Percentiles rank a stretch among this genome's conserved stretches.
These are phyloP conservation scores for Astreopora myriophthalma DNA, from an alignment of 64 coral and sea anemone genomes.

Conservation along the genomic window DNA sequence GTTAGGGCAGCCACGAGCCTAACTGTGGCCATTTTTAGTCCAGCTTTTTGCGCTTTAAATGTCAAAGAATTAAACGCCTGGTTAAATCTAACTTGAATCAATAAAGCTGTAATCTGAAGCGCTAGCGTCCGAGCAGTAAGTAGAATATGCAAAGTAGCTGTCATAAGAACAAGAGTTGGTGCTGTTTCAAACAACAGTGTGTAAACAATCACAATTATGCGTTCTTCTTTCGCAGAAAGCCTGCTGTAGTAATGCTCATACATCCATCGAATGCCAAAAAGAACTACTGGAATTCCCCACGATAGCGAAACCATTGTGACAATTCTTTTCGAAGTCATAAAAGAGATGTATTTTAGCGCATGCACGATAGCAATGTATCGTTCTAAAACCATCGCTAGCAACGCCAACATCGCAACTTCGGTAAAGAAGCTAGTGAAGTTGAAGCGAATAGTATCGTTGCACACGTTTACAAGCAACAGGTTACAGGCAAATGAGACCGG, in stretches of 20 bases:
- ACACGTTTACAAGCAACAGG: not conserved
- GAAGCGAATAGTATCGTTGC: not conserved
- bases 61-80: not conserved
- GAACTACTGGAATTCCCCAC: not conserved
- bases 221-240: not conserved
- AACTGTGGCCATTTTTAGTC: not conserved
- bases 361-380: not conserved
- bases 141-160: conserved; percentile 6
- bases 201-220: not conserved
- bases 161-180: not conserved
- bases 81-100: conserved; percentile 8
- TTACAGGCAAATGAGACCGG: not conserved
- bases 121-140: not conserved
- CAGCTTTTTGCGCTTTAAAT: not conserved
- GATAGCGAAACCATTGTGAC: not conserved
- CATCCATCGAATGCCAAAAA: not conserved
- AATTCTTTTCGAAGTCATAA: not conserved
- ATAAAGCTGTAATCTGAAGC: not conserved
- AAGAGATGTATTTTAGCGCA: not conserved
- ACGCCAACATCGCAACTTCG: not conserved
- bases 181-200: not conserved
- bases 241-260: not conserved
- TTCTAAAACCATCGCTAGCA: not conserved
- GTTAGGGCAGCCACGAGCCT: not conserved
- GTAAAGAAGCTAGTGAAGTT: not conserved